These are phyloP conservation scores for Lasioglossum morio DNA, from an alignment of 2,888 invertebrate species.

Conservation along the genomic window DNA sequence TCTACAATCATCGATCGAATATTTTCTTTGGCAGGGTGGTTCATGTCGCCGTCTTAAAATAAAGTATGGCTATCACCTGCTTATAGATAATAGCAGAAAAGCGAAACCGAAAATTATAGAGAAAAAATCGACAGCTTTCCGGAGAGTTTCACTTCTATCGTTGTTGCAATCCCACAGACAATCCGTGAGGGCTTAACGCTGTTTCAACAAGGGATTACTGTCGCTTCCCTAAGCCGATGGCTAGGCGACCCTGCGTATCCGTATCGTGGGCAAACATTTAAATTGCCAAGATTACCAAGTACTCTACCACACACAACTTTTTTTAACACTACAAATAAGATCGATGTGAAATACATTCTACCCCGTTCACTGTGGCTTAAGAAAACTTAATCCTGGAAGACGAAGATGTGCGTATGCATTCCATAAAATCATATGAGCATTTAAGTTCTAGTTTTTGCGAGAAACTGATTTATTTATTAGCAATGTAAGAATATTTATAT, in stretches of 20 bases:
- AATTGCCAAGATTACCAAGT: conserved; percentile 79
- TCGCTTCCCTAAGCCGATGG: conserved; percentile 67
- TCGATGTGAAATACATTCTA: background rate
- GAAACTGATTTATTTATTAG: background rate
- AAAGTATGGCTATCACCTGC: background rate
- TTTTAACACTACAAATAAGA: background rate
- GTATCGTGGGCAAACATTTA: conserved; percentile 79
- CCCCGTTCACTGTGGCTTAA: background rate
- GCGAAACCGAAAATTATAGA: conserved; percentile 52
- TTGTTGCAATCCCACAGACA: conserved; percentile 82
- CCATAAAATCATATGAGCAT: background rate
- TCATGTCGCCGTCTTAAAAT: background rate
- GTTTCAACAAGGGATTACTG: conserved; percentile 84
- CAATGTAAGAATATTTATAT: background rate
- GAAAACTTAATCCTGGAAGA: background rate
- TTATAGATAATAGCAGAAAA: conserved; percentile 22
- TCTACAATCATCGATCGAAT: background rate
- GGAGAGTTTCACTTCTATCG: conserved; percentile 77
- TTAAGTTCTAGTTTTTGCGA: background rate
- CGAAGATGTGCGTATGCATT: background rate
- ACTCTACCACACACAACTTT: conserved; percentile 21
- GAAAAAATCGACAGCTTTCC: conserved; percentile 63
- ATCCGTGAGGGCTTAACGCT: conserved; percentile 83
- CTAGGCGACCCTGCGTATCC: conserved; percentile 64
- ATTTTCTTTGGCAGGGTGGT: background rate